Base-by-base conservation (phyloP, 2,888 invertebrate species). In the Oligia latruncula region DNA sequence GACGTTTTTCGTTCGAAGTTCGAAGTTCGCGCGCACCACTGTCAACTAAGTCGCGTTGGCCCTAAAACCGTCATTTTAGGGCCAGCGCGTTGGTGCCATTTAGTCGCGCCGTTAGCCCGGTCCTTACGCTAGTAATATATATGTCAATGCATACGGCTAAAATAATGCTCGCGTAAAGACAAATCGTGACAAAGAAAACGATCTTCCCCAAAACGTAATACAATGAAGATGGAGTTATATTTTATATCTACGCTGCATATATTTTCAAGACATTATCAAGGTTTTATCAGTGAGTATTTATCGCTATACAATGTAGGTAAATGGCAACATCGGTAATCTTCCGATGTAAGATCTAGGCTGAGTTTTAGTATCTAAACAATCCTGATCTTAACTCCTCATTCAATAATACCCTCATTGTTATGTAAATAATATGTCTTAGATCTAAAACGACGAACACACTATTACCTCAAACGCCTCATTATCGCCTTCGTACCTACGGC, bases 401-500 rank as follows among this genome's bases (percentile, higher is more conserved):
- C 29, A 15, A 43, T 62, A 35, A 43, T 40, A 71, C 40, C 40
- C 15, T 5, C 17, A 40, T 64, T 52, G 6, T 67, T 58, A 66
- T 46, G 72, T 58, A 65, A 65, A 83, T 67, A 35, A 43, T 1
- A 62, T 6, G 17, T 46, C 66, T 77, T 66, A 71, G 29, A n/a
- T 72, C n/a, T 65, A 78, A 72, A 64, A 58, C 66, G 46, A 71
- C 43, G 65, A 68, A 78, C 60, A 80, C 78, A 68, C 29, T 49
- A 88, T 91, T 93, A 96, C 96, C 96, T 97, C 95, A 78, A 81
- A 81, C 15, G 80, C 80, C 78, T 58, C 80, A 87, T 92, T 92
- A 80, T 93, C 94, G 74, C 90, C 94, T 90, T 94, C 93, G 78
- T 91, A 91, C 85, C 93, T 94, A 77, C 96, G 95, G 85, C 97